Percentiles rank a stretch among this genome's conserved stretches.
phyloP scores from a whole-genome alignment of 2,888 invertebrate species.

The Agrilus cyanescens region DNA sequence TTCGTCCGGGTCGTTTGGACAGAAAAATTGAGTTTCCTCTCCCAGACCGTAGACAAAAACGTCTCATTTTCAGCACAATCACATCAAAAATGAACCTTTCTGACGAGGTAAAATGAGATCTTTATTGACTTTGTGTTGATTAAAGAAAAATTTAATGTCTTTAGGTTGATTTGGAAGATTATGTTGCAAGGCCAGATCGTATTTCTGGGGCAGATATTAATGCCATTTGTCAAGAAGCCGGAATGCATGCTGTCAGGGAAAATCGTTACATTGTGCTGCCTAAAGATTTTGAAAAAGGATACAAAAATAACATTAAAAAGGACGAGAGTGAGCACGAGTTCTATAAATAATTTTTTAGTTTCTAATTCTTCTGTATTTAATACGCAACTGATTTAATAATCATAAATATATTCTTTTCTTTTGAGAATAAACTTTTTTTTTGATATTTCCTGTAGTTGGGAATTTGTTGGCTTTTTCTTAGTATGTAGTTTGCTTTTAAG shows the following conservation, averaged over 20 bases:
- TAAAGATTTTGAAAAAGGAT: slow-evolving; percentile 99
- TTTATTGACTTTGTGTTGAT: not conserved
- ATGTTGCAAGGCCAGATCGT: slow-evolving; percentile 95
- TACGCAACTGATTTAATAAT: no score
- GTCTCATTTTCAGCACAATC: slow-evolving; percentile 95
- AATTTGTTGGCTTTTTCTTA: no score
- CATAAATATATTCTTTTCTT: not conserved
- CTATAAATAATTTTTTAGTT: slow-evolving; percentile 68
- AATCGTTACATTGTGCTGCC: slow-evolving; percentile 97
- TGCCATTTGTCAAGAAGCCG: slow-evolving; percentile 99
- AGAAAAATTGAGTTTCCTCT: slow-evolving; percentile 98
- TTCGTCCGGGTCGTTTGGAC: slow-evolving; percentile 92
- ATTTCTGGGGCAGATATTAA: slow-evolving; percentile 99
- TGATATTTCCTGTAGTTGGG: no score
- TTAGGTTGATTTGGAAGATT: slow-evolving; percentile 92
- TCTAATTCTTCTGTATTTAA: no score
- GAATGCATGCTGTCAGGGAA: slow-evolving; percentile 99
- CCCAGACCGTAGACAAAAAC: slow-evolving; percentile 85
- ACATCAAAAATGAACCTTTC: slow-evolving; percentile 95
- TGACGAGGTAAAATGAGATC: slow-evolving; percentile 54
- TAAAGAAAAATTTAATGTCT: slow-evolving; percentile 6
- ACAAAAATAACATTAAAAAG: slow-evolving; percentile 99
- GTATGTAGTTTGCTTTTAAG: no score
- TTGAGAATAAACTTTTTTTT: not conserved
- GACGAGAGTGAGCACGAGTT: slow-evolving; percentile 99